These are phyloP conservation scores for Abrostola triplasia DNA, from an alignment of 2,888 invertebrate species.

Conservation along the genomic window DNA sequence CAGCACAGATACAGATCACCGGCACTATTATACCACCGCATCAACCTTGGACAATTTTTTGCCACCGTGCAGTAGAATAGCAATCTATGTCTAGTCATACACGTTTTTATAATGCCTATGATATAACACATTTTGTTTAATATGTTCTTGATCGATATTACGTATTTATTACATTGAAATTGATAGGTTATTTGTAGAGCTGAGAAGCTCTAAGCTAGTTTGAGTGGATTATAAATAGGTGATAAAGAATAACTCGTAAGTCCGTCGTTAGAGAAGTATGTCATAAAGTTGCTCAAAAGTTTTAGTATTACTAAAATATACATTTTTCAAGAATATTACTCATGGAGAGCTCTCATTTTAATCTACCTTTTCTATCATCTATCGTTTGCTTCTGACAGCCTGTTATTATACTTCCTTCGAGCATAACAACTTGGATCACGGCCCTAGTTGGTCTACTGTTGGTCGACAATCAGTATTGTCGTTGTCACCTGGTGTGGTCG, in stretches of 20 bases:
- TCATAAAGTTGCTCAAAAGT: neutral
- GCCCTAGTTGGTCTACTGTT: constrained; percentile 35
- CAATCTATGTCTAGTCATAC: constrained; percentile 27
- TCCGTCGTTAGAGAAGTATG: neutral
- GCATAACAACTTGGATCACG: constrained; percentile 34
- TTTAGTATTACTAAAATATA: neutral
- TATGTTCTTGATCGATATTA: constrained; percentile 7
- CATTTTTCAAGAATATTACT: neutral
- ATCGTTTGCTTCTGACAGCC: constrained; percentile 17
- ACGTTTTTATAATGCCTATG: constrained; percentile 31
- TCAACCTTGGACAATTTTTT: constrained; percentile 48
- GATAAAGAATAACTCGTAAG: neutral
- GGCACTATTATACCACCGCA: constrained; percentile 32
- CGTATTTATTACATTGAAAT: constrained; percentile 23
- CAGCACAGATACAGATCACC: constrained; percentile 50
- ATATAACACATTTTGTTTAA: constrained; percentile 8
- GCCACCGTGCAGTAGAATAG: constrained; percentile 6
- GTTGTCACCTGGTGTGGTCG: constrained; percentile 58
- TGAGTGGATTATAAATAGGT: neutral
- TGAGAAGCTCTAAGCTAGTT: neutral
- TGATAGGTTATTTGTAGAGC: constrained; percentile 9
- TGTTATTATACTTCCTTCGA: constrained; percentile 19
- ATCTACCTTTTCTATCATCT: constrained; percentile 5
- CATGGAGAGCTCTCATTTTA: constrained; percentile 11
- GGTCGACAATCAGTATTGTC: constrained; percentile 24